Evolutionary conservation across 1,140 invertebrate genomes (phyloP), one percentile per base, ranked within the genome.

Genomic region (Rhopalosiphum maidis): DNA sequence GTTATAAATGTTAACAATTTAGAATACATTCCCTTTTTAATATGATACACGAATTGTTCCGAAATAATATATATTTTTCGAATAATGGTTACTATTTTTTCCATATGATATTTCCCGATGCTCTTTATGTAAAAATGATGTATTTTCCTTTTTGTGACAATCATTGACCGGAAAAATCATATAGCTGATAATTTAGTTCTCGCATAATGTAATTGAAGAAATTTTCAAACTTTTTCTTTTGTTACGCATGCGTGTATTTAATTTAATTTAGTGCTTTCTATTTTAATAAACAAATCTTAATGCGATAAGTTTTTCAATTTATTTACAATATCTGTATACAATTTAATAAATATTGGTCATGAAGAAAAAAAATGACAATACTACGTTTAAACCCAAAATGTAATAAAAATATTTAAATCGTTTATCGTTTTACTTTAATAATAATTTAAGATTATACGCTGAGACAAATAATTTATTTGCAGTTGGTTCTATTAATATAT

Each of bases 261-360:
- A 83, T 83, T 83, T 83, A 18, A 23, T 37, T 83, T 22, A 37
- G 35, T 83, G 35, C 3, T 9, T 43, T 85, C 41, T 11, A 85
- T 85, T 85, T 85, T 85, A 85, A 23, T 85, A 85, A 43, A 30
- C 41, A 25, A 41, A 11, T 85, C 83, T 41, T 85, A 30, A 85
- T 85, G 37, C 41, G 83, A 85, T 85, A 85, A 85, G 83, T 85
- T 85, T 85, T 85, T 85, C 41, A 85, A 41, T 85, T 41, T 85
- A 85, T 85, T 85, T 85, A 41, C 83, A 41, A 85, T 85, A 85
- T 85, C 60, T 35, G 30, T 77, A n/a, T 77, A 77, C 30, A 77
- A 77, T 77, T 77, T 35, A 77, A 77, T 77, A 77, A 77, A 77
- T 77, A n/a, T 77, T 21, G 60, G 60, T 77, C 23, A 77, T 6